Evolutionary conservation across 1,140 invertebrate genomes (phyloP).

Genomic region (Solen grandis): DNA sequence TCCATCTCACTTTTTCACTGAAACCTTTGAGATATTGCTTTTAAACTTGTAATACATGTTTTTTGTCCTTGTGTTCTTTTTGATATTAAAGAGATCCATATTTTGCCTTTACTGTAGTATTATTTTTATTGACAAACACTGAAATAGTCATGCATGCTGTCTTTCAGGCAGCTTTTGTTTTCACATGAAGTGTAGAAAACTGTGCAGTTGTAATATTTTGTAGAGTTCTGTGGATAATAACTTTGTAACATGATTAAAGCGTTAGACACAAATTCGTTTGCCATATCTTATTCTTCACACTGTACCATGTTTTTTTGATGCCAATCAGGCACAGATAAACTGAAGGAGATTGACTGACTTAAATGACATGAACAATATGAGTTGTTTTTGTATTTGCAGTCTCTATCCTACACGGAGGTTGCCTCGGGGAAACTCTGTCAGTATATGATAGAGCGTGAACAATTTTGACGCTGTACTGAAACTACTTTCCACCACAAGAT

Average conservation of each 20-base stretch:
- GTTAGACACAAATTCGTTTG: background rate
- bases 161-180: too few species aligned
- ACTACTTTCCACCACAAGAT: slow-evolving; percentile 81
- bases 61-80: too few species aligned
- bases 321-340: background rate
- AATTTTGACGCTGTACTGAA: slow-evolving; percentile 87
- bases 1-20: too few species aligned
- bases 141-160: too few species aligned
- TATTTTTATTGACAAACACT: too few species aligned
- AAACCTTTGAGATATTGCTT: too few species aligned
- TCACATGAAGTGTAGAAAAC: too few species aligned
- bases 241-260: background rate
- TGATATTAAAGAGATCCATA: too few species aligned
- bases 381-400: slow-evolving; percentile 1
- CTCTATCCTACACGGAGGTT: slow-evolving; percentile 16
- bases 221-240: background rate
- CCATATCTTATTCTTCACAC: background rate
- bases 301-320: background rate
- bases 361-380: background rate
- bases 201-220: too few species aligned
- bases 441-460: slow-evolving; percentile 46
- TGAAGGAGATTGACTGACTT: background rate
- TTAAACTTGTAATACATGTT: too few species aligned
- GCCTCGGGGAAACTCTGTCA: slow-evolving; percentile 34
- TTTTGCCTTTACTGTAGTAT: too few species aligned